phyloP scores from a whole-genome alignment of 2,888 invertebrate genomes.

The Drosophila sordidula region DNA sequence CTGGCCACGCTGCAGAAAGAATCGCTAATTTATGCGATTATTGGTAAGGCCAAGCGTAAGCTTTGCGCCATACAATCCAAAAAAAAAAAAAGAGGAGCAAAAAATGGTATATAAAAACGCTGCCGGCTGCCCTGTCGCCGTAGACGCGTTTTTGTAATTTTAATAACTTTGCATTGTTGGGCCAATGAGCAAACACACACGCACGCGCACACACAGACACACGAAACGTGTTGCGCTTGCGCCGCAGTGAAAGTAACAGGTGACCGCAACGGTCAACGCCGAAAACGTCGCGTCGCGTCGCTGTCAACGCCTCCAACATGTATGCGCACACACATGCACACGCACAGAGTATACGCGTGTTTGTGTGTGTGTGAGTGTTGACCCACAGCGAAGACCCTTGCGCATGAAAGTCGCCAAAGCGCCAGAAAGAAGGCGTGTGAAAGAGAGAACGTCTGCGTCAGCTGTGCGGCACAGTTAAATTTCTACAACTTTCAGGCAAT shows the following conservation, averaged over 20 bases:
- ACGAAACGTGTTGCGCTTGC: conserved; percentile 60
- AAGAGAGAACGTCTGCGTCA: conserved; percentile 32
- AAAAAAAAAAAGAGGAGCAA: not conserved
- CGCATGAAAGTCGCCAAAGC: conserved; percentile 39
- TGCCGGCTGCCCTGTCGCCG: conserved; percentile 29
- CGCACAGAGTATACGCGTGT: not conserved
- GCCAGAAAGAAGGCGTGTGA: conserved; percentile 42
- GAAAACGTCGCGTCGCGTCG: conserved; percentile 45
- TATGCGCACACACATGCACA: conserved; percentile 1
- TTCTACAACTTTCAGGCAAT: conserved; percentile 27
- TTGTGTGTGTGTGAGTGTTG: conserved; percentile 16
- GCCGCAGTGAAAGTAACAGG: conserved; percentile 70
- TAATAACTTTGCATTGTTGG: conserved; percentile 64
- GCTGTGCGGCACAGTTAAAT: conserved; percentile 19
- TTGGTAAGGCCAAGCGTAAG: conserved; percentile 41
- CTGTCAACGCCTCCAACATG: conserved; percentile 53
- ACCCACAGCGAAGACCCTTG: conserved; percentile 53
- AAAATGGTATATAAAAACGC: not conserved
- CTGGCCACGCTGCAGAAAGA: conserved; percentile 47
- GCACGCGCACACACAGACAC: not conserved
- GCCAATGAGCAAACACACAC: conserved; percentile 25
- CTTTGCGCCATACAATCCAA: conserved; percentile 6
- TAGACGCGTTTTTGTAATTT: conserved; percentile 62
- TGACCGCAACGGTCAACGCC: conserved; percentile 71
- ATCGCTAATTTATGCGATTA: conserved; percentile 76